These are phyloP conservation scores for Pollimyrus isidori DNA, from an alignment of 2,113 vertebrate genomes.

Conservation along the genomic window DNA sequence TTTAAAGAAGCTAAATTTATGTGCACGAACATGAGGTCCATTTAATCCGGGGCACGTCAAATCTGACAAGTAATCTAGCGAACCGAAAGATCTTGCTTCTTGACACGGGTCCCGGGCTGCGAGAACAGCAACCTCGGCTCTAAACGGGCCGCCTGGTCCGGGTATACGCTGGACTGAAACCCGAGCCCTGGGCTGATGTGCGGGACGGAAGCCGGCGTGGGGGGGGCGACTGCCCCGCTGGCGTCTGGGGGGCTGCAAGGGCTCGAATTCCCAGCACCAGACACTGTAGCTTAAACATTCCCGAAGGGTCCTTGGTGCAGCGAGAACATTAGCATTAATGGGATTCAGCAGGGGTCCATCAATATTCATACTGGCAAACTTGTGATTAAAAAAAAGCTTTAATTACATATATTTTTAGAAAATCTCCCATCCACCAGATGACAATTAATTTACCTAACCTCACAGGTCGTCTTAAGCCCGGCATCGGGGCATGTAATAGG, in stretches of 20 bases:
- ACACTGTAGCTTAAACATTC: slow-evolving; percentile 4
- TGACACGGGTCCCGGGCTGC: not conserved
- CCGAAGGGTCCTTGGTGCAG: not conserved
- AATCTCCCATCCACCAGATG: slow-evolving; percentile 1
- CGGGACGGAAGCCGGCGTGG: not conserved
- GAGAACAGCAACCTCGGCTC: not conserved
- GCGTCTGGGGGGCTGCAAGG: not conserved
- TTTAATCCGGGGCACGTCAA: not conserved
- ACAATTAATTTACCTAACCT: slow-evolving; percentile 18
- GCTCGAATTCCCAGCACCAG: not conserved
- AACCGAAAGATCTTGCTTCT: not conserved
- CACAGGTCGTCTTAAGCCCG: not conserved
- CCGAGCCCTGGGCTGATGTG: not conserved
- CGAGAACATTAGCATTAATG: slow-evolving; percentile 14
- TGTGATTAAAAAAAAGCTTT: slow-evolving; percentile 15
- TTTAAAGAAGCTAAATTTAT: not conserved
- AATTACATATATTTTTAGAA: slow-evolving; percentile 20
- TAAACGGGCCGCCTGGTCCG: not conserved
- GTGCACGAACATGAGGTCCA: not conserved
- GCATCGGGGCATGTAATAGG: not conserved
- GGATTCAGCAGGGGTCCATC: slow-evolving; percentile 12
- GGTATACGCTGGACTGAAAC: not conserved
- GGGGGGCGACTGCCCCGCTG: not conserved
- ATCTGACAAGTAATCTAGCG: not conserved
- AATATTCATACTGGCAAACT: slow-evolving; percentile 12